Evolutionary conservation across 2,797 vertebrate genomes (phyloP).

Genomic region (Coluber constrictor): DNA sequence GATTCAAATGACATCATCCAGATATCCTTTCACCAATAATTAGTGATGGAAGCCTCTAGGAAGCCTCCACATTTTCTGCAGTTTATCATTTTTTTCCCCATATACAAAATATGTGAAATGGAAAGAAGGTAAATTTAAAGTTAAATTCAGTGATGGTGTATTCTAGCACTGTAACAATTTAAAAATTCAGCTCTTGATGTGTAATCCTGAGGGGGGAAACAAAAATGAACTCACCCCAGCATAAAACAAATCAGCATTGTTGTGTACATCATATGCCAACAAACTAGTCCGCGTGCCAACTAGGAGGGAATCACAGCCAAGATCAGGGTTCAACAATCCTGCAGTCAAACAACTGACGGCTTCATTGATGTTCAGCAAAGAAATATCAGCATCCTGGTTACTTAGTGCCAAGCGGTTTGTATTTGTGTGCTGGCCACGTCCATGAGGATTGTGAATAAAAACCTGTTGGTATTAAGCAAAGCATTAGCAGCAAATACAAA

Average conservation of each 20-base stretch:
- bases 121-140: not conserved
- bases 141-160: not conserved
- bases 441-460: constrained; percentile 96
- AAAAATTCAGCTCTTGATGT: not conserved
- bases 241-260: constrained; percentile 95
- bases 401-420: constrained; percentile 83
- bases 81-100: not conserved
- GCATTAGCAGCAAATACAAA: not conserved
- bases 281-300: constrained; percentile 94
- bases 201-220: not conserved
- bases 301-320: constrained; percentile 82
- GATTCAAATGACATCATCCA: not conserved
- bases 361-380: constrained; percentile 95
- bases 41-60: not conserved
- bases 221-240: constrained; percentile 78
- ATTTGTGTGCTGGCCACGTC: constrained; percentile 75
- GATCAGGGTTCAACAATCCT: constrained; percentile 80
- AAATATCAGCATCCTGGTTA: constrained; percentile 85
- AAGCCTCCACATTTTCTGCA: not conserved
- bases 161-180: not conserved
- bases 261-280: constrained; percentile 92
- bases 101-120: not conserved
- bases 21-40: not conserved
- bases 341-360: constrained; percentile 88
- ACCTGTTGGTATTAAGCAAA: constrained; percentile 71